Conservation (phyloP, 2,888 invertebrate genomes). For the Ophioninae sp. region DNA sequence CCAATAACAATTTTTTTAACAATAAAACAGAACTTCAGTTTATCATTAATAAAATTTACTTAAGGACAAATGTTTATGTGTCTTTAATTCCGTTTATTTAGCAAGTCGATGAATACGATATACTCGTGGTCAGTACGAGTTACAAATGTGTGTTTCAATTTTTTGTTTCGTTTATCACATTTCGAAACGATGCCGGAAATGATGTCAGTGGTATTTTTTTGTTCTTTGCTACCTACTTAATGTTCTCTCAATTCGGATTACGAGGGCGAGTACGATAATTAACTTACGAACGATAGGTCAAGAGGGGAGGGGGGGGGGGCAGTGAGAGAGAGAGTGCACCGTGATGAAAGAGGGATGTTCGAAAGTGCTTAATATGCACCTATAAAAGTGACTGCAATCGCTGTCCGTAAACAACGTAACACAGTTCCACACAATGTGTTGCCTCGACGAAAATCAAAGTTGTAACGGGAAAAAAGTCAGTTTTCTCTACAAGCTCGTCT, state of each 20-base stretch:
- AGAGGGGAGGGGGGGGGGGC: neutral
- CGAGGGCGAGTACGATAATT: constrained; percentile 38
- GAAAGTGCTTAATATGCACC: constrained; percentile 15
- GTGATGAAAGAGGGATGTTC: constrained; percentile 26
- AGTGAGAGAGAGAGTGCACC: constrained; percentile 14
- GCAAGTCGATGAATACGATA: neutral
- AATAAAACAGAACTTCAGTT: no score
- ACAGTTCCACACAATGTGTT: constrained; percentile 12
- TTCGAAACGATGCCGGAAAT: constrained; percentile 2
- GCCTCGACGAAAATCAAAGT: constrained; percentile 36
- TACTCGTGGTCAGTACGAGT: neutral
- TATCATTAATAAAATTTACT: no score
- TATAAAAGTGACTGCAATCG: constrained; percentile 26
- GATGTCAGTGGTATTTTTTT: constrained; percentile 11
- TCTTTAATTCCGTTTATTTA: neutral
- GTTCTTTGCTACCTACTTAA: constrained; percentile 1
- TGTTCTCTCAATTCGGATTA: constrained; percentile 40
- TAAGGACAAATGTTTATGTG: neutral
- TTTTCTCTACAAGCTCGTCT: constrained; percentile 5
- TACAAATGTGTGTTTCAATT: neutral
- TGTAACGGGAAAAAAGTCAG: constrained; percentile 52
- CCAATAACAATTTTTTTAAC: no score
- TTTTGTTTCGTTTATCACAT: constrained; percentile 29
- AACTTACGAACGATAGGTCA: neutral
- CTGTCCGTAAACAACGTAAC: constrained; percentile 1